Conservation (phyloP, 2,113 vertebrate species). For the Eptatretus burgeri region DNA sequence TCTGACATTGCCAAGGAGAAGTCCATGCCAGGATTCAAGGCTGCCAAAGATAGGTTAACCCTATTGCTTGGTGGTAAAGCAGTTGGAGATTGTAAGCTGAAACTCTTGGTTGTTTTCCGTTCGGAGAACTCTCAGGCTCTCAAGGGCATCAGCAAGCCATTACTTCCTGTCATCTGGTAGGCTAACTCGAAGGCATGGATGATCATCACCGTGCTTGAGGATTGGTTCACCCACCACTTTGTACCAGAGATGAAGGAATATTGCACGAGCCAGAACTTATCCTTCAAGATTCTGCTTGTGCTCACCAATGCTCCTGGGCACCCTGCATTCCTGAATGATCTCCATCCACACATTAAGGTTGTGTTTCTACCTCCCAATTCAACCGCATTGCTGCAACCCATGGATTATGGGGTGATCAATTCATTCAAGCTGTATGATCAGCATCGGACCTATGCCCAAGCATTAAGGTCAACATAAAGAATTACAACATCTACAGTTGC, state of each 20-base stretch:
- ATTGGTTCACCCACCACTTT: slow-evolving; percentile 8
- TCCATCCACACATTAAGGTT: not conserved
- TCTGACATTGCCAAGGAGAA: slow-evolving; percentile 7
- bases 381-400: slow-evolving; percentile 8
- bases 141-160: slow-evolving; percentile 2
- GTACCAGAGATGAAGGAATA: not conserved
- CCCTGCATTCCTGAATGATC: slow-evolving; percentile 1
- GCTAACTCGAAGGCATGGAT: slow-evolving; percentile 8
- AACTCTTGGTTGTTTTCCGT: slow-evolving; percentile 4
- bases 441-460: not conserved
- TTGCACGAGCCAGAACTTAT: not conserved
- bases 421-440: slow-evolving; percentile 7
- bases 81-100: slow-evolving; percentile 4
- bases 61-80: slow-evolving; percentile 6
- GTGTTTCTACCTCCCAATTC: slow-evolving; percentile 5
- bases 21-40: slow-evolving; percentile 8
- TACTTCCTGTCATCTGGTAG: slow-evolving; percentile 3
- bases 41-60: slow-evolving; percentile 9
- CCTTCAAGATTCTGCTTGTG: slow-evolving; percentile 6
- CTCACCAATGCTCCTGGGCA: slow-evolving; percentile 7
- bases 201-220: slow-evolving; percentile 1
- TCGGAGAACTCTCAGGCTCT: slow-evolving; percentile 5
- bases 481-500: slow-evolving; percentile 7
- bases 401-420: slow-evolving; percentile 8
- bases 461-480: slow-evolving; percentile 6